A percentile compares a stretch with the other conserved stretches of the same genome.
Conservation (phyloP, 1,140 invertebrate genomes). For the Saccostrea glomerata region DNA sequence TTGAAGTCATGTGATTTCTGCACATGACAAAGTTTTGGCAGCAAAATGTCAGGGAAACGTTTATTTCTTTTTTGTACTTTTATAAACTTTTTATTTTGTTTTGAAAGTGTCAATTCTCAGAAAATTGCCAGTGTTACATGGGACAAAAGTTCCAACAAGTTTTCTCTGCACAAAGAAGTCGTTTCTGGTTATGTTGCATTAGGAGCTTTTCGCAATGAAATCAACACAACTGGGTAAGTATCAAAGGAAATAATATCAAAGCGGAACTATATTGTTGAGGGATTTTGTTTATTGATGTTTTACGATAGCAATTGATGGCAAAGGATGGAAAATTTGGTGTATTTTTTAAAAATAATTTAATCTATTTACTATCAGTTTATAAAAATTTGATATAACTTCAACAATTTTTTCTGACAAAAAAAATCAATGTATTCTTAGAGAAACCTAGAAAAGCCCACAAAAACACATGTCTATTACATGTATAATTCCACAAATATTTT, state of each 20-base stretch:
- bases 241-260: background rate
- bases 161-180: conserved; percentile 5
- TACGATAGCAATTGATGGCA: no score
- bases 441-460: no score
- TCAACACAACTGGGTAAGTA: conserved; percentile 24
- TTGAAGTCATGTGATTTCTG: background rate
- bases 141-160: conserved; percentile 18
- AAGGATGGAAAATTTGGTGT: no score
- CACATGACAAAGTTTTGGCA: background rate
- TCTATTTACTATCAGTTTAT: no score
- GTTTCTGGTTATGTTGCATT: background rate
- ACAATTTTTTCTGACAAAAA: no score
- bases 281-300: no score
- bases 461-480: no score
- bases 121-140: background rate
- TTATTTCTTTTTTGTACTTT: background rate
- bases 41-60: background rate
- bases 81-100: background rate
- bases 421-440: no score
- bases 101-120: background rate
- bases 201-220: background rate
- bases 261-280: background rate
- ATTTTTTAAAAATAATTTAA: no score
- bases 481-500: no score
- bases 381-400: no score